Evolutionary conservation across 2,113 vertebrate species (phyloP).

Genomic region (Neopipo cinnamomea): DNA sequence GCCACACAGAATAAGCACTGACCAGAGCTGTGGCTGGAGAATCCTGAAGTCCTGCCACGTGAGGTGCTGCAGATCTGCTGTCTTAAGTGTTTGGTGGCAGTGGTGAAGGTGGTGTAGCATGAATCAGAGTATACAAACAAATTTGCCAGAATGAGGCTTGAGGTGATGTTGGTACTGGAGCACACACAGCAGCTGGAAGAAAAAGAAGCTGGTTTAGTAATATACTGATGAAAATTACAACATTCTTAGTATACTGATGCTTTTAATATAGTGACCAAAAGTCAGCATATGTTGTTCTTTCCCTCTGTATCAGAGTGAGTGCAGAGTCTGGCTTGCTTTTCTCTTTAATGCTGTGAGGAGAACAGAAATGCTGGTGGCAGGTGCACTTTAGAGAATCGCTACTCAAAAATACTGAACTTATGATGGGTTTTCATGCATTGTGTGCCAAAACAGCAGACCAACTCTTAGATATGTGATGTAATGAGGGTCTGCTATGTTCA

Average conservation of each 20-base stretch:
- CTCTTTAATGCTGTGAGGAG: background rate
- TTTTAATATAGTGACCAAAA: background rate
- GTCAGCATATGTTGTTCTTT: background rate
- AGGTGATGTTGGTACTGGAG: background rate
- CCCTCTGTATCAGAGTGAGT: background rate
- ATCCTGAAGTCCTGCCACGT: background rate
- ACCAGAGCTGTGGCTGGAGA: background rate
- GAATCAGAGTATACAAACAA: background rate
- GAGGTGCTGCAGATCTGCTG: background rate
- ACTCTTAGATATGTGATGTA: background rate
- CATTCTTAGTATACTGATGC: background rate
- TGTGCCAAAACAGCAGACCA: background rate
- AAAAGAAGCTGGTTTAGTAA: background rate
- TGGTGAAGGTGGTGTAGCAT: background rate
- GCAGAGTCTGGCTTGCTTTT: background rate
- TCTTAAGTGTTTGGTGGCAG: background rate
- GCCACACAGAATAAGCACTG: background rate
- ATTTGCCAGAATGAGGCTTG: background rate
- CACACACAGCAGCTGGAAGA: background rate
- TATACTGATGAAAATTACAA: background rate
- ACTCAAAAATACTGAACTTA: background rate
- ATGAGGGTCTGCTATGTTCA: background rate
- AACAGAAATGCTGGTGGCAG: background rate
- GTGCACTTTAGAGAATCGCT: background rate
- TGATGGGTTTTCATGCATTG: background rate